Evolutionary conservation across 1,140 invertebrate genomes (phyloP).

Genomic region (Pemphigus obesinymphae): DNA sequence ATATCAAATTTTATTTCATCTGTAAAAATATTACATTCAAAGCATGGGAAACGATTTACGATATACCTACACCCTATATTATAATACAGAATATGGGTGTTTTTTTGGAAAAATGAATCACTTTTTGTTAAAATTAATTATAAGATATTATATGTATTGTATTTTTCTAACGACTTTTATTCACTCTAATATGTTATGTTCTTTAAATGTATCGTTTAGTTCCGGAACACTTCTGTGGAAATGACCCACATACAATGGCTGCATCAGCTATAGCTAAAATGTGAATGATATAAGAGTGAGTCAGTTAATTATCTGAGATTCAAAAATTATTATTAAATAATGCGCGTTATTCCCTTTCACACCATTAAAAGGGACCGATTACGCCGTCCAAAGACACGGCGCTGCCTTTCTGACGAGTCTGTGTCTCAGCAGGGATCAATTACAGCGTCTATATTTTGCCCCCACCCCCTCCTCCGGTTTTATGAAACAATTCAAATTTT

Average conservation of each 20-base stretch:
- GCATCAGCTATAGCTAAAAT: not conserved
- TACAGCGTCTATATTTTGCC: not conserved
- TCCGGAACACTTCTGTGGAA: not conserved
- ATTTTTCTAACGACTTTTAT: not conserved
- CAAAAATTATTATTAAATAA: not conserved
- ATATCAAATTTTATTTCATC: too few species aligned
- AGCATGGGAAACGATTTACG: too few species aligned
- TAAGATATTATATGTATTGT: too few species aligned
- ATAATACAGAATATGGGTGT: not conserved
- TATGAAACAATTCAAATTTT: constrained; percentile 30
- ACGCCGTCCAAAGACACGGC: not conserved
- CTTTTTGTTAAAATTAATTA: not conserved
- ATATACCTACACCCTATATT: too few species aligned
- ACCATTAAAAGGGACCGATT: constrained; percentile 29
- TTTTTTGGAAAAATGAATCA: not conserved
- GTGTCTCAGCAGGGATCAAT: constrained; percentile 14
- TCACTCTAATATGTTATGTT: not conserved
- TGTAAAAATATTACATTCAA: too few species aligned
- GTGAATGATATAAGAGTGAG: not conserved
- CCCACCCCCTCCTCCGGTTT: not conserved
- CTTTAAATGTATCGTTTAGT: not conserved
- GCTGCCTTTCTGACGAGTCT: not conserved
- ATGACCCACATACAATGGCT: not conserved
- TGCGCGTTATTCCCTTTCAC: not conserved
- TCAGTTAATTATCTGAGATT: not conserved